Conservation (phyloP, 2,888 invertebrate genomes). For the Sturmia bella region DNA sequence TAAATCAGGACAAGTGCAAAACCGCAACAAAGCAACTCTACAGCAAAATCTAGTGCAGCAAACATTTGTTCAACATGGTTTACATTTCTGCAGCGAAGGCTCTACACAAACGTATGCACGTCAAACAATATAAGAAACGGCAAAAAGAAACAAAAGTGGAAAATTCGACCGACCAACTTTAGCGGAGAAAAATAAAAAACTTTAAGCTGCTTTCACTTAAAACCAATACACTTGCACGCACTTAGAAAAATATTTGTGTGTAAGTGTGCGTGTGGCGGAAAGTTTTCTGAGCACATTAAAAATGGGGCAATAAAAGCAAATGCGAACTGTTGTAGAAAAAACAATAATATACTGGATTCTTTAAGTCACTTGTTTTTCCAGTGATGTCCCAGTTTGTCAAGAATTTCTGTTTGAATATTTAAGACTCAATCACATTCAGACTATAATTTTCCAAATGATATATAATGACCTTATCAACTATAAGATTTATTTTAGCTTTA, state of each 20-base stretch:
- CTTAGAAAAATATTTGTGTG: neutral
- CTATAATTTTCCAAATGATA: too few relatives aligned
- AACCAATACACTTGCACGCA: slow-evolving; percentile 17
- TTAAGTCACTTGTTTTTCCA: too few relatives aligned
- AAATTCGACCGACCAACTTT: slow-evolving; percentile 25
- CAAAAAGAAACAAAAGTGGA: neutral
- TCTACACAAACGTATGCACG: too few relatives aligned
- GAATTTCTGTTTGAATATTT: too few relatives aligned
- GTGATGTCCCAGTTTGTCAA: too few relatives aligned
- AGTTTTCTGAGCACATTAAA: slow-evolving; percentile 8
- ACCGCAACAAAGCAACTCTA: neutral
- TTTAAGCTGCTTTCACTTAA: slow-evolving; percentile 29
- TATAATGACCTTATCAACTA: too few relatives aligned
- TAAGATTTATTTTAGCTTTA: too few relatives aligned
- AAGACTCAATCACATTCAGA: too few relatives aligned
- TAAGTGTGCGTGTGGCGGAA: slow-evolving; percentile 14
- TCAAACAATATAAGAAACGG: neutral
- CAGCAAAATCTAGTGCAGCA: slow-evolving; percentile 30
- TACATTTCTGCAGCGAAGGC: slow-evolving; percentile 32
- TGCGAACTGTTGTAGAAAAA: neutral
- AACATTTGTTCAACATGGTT: slow-evolving; percentile 54
- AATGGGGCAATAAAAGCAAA: neutral
- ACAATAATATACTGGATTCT: neutral
- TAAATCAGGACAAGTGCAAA: slow-evolving; percentile 32
- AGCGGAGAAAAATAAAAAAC: slow-evolving; percentile 34